A percentile compares a stretch with the other conserved stretches of the same genome.
phyloP scores from a whole-genome alignment of 2,888 invertebrate species.

The Cerceris rybyensis region DNA sequence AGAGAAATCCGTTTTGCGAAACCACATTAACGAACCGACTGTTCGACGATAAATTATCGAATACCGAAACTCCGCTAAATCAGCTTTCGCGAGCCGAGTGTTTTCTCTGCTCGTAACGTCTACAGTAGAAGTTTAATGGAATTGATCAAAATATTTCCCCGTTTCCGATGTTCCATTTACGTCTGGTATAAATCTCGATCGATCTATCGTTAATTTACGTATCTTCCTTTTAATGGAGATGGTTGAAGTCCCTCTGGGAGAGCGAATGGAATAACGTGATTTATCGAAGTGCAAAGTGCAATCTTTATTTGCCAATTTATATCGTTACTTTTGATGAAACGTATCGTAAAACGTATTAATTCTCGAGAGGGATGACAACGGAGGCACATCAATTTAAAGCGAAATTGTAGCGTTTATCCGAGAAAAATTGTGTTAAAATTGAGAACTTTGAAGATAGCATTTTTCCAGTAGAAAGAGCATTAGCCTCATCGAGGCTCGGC shows the following conservation, averaged over 20 bases:
- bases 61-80: not conserved
- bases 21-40: not conserved
- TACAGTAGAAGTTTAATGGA: not conserved
- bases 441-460: slow-evolving; percentile 19
- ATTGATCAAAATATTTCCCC: not conserved
- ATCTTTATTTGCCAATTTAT: not conserved
- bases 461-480: slow-evolving; percentile 39
- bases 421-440: slow-evolving; percentile 35
- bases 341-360: not conserved
- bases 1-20: not conserved
- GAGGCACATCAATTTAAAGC: slow-evolving; percentile 20
- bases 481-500: slow-evolving; percentile 22
- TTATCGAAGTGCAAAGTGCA: not conserved
- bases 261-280: too few relatives aligned
- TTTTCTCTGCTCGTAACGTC: not conserved
- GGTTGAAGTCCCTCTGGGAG: too few relatives aligned
- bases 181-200: not conserved
- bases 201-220: not conserved
- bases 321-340: not conserved
- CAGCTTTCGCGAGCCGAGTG: not conserved
- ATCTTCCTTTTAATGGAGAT: too few relatives aligned
- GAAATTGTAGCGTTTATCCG: slow-evolving; percentile 38
- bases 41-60: slow-evolving; percentile 14
- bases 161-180: not conserved
- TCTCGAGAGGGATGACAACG: not conserved